phyloP scores from a whole-genome alignment of 2,113 vertebrate species.

The Laticauda colubrina region DNA sequence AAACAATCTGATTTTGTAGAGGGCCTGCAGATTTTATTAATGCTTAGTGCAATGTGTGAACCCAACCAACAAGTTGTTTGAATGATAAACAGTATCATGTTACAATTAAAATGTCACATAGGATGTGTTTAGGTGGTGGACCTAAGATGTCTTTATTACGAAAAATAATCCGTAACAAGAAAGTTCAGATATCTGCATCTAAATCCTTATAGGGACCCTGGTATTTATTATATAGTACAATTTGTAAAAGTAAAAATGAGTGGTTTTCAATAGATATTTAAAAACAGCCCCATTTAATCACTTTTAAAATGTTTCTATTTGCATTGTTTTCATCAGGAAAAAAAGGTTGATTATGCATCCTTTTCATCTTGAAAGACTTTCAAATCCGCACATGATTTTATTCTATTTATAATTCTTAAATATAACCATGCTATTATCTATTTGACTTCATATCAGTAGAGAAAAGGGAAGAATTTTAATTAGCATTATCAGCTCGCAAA shows the following conservation, averaged over 20 bases:
- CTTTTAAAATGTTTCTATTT: constrained; percentile 18
- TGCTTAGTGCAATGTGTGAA: not conserved
- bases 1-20: not conserved
- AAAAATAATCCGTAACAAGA: not conserved
- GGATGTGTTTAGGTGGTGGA: not conserved
- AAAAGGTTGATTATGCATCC: constrained; percentile 10
- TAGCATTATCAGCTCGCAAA: not conserved
- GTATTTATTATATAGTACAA: not conserved
- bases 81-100: not conserved
- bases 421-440: not conserved
- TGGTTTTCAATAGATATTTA: not conserved
- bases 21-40: not conserved
- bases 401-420: constrained; percentile 26
- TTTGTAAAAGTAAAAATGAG: not conserved
- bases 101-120: not conserved
- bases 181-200: not conserved
- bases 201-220: not conserved
- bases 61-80: not conserved
- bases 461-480: not conserved
- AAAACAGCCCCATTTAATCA: not conserved
- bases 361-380: not conserved
- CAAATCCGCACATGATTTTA: not conserved
- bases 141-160: not conserved
- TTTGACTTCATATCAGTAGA: constrained; percentile 28
- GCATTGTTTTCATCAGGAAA: constrained; percentile 5